phyloP scores from a whole-genome alignment of 23 tunicate genomes.

The Clavelina lepadiformis region DNA sequence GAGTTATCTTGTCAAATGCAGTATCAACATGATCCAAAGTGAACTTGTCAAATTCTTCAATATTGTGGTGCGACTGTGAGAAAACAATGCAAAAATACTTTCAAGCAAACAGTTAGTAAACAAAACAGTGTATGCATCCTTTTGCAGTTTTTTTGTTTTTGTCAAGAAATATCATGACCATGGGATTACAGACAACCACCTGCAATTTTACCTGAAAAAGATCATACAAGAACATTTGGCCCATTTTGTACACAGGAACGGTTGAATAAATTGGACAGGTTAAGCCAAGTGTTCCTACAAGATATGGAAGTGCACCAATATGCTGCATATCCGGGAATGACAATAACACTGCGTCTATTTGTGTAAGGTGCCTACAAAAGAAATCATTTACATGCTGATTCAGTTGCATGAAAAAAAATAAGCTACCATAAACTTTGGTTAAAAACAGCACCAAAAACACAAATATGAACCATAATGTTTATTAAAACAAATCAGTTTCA shows the following conservation, averaged over 20 bases:
- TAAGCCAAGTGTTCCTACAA: constrained; percentile 57
- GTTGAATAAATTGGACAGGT: constrained; percentile 97
- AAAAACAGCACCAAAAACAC: not conserved
- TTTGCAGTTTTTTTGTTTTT: no score
- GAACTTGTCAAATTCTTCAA: constrained; percentile 75
- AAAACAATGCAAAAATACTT: not conserved
- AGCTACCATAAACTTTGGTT: not conserved
- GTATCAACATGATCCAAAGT: constrained; percentile 89
- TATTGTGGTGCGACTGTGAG: constrained; percentile 64
- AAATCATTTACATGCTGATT: not conserved
- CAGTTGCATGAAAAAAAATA: not conserved
- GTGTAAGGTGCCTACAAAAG: constrained; percentile 45
- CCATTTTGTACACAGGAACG: constrained; percentile 93
- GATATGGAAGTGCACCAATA: constrained; percentile 80
- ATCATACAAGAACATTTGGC: constrained; percentile 93
- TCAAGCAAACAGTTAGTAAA: not conserved
- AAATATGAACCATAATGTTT: not conserved
- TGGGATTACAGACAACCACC: no score
- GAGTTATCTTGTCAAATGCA: constrained; percentile 84
- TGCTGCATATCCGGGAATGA: constrained; percentile 81
- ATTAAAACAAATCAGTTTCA: not conserved
- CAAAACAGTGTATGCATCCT: not conserved
- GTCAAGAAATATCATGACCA: no score
- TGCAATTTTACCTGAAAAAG: constrained; percentile 38
- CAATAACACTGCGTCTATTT: constrained; percentile 83